phyloP scores from a whole-genome alignment of 1,140 invertebrate genomes.

The Drosophila watanabei region DNA sequence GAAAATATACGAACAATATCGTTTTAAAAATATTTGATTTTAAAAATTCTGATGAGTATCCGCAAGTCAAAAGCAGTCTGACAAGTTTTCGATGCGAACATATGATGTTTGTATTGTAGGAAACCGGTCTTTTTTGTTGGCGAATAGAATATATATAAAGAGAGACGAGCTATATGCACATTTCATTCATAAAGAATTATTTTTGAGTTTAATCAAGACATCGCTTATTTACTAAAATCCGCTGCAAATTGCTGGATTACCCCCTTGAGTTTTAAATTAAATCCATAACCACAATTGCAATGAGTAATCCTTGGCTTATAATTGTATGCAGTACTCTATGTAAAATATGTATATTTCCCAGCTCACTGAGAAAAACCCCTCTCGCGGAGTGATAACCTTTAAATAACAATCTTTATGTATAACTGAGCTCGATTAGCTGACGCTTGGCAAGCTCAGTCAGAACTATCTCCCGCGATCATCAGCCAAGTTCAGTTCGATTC shows the following conservation, averaged over 20 bases:
- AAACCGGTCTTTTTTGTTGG: conserved; percentile 22
- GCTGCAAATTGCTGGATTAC: neutral
- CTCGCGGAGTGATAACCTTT: conserved; percentile 19
- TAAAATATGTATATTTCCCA: conserved; percentile 1
- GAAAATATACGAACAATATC: too few species aligned
- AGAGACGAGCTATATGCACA: neutral
- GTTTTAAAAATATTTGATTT: neutral
- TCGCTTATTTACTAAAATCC: neutral
- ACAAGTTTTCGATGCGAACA: conserved; percentile 8
- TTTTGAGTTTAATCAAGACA: neutral
- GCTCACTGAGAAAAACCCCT: neutral
- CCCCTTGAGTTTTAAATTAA: neutral
- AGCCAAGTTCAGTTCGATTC: conserved; percentile 46
- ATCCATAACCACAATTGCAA: neutral
- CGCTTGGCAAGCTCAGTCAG: conserved; percentile 5
- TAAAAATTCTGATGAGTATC: conserved; percentile 1
- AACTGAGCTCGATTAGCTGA: conserved; percentile 1
- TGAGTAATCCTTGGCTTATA: neutral
- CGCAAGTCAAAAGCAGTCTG: conserved; percentile 4
- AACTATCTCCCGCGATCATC: neutral
- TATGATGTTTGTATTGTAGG: neutral
- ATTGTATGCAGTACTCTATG: neutral
- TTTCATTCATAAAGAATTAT: neutral
- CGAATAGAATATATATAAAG: neutral
- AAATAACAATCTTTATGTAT: neutral